phyloP scores from a whole-genome alignment of 1,140 invertebrate species.

The Drosophila suzukii region DNA sequence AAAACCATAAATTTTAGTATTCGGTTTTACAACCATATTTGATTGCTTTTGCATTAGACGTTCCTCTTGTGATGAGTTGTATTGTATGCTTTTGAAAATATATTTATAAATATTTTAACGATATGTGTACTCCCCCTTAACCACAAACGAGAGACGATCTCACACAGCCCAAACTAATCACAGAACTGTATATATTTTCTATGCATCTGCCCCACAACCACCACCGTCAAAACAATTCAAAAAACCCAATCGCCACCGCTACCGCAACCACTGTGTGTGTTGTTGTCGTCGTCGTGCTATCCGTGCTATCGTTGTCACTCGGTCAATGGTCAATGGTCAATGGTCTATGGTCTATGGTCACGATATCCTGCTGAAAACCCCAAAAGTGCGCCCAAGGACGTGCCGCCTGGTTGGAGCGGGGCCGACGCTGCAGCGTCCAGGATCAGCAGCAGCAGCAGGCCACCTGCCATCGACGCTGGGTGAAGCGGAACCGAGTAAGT shows the following conservation, averaged over 20 bases:
- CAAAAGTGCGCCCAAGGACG: conserved; percentile 90
- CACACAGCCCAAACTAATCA: conserved; percentile 75
- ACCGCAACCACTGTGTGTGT: conserved; percentile 49
- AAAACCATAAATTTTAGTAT: conserved; percentile 44
- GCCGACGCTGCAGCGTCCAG: conserved; percentile 89
- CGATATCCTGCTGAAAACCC: conserved; percentile 9
- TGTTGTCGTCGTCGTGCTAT: conserved; percentile 67
- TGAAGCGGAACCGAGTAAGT: conserved; percentile 92
- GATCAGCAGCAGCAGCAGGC: conserved; percentile 86
- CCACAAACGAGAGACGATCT: conserved; percentile 63
- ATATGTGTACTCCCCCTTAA: conserved; percentile 34
- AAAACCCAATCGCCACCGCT: conserved; percentile 44
- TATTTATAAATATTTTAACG: conserved; percentile 2
- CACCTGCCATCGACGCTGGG: conserved; percentile 90
- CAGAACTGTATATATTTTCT: conserved; percentile 81
- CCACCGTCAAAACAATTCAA: conserved; percentile 43
- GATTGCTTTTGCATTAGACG: conserved; percentile 80
- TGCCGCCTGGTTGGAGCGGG: conserved; percentile 91
- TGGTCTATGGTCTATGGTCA: conserved; percentile 1
- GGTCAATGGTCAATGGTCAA: conserved; percentile 1
- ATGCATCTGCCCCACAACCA: conserved; percentile 73
- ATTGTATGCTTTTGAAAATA: conserved; percentile 71
- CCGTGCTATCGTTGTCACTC: conserved; percentile 62
- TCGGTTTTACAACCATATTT: conserved; percentile 56
- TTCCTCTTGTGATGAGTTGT: conserved; percentile 75